Evolutionary conservation across 2,113 vertebrate species (phyloP), one percentile per base, ranked within the genome.

Genomic region (Microcebus tavaratra): DNA sequence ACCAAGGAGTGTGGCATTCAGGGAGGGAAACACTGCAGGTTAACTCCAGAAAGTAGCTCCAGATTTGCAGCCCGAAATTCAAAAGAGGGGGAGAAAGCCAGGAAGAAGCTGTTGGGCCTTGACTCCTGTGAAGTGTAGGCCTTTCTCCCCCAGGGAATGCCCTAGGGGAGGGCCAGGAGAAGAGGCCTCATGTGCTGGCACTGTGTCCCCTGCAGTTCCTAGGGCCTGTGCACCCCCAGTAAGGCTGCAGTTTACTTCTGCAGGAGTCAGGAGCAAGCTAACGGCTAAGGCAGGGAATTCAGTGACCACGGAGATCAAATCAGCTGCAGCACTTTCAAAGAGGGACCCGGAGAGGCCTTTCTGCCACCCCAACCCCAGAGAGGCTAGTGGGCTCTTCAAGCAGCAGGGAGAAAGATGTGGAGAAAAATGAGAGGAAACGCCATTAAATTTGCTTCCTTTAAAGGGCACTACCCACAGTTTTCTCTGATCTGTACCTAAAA

Each of bases 401-500:
- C 39, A 53, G 81, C 85, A 55, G 10, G 36, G 45, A 68, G 61
- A 48, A 36, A 2, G 18, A 70, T 14, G 72, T 55, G 48, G 31
- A 95, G 88, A 88, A 90, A 96, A 97, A 96, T 50, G 87, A 94
- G 94, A 96, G 88, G 95, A 96, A 97, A 92, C 11, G 27, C 78
- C 95, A 97, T 96, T 91, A 91, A 94, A 96, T 67, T 88, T 80
- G 76, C 50, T 96, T 97, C 94, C 94, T 95, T 94, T 88, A 94
- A 82, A 95, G 87, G 97, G 95, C 94, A 72, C 92, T 73, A 92
- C 86, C 75, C 83, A 65, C 88, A 79, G 88, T 95, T 98, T 96
- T 93, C 96, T 91, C 86, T 96, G 91, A 97, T 95, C 80, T 92
- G 94, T 92, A 93, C 97, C 91, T 97, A 98, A 98, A 98, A 98